These are phyloP conservation scores for Charaxes varanes DNA, from an alignment of 1,140 invertebrate genomes.

Conservation along the genomic window DNA sequence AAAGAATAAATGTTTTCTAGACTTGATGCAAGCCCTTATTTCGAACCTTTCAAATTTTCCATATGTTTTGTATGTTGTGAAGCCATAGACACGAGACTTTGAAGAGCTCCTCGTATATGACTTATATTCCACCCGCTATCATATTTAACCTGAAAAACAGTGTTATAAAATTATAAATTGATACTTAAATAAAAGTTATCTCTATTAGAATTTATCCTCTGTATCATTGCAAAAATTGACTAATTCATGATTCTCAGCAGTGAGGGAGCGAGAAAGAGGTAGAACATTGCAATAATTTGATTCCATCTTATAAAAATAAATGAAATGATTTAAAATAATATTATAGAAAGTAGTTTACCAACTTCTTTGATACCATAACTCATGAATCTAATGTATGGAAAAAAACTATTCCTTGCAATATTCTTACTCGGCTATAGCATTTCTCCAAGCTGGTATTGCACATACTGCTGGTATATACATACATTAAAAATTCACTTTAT, in stretches of 20 bases:
- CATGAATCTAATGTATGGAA: too few relatives aligned
- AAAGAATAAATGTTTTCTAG: neutral
- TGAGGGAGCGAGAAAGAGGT: too few relatives aligned
- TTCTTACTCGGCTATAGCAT: too few relatives aligned
- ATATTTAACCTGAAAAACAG: constrained; percentile 61
- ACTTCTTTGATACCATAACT: constrained; percentile 72
- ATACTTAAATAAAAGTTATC: too few relatives aligned
- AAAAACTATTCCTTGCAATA: too few relatives aligned
- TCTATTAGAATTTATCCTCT: neutral
- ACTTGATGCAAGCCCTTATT: neutral
- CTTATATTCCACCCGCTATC: constrained; percentile 92
- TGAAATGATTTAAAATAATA: constrained; percentile 10
- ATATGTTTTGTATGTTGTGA: constrained; percentile 82
- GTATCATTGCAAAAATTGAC: neutral
- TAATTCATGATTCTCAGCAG: too few relatives aligned
- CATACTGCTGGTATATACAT: too few relatives aligned
- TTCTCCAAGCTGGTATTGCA: too few relatives aligned
- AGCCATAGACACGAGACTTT: constrained; percentile 82
- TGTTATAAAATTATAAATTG: too few relatives aligned
- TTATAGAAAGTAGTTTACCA: constrained; percentile 41
- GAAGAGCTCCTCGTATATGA: constrained; percentile 88
- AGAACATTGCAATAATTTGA: too few relatives aligned
- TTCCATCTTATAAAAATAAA: too few relatives aligned
- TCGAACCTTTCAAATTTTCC: constrained; percentile 76
- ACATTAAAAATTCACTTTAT: too few relatives aligned